Evolutionary conservation across 2,888 invertebrate genomes (phyloP), one percentile per base, ranked within the genome.

Genomic region (Hypselothyrea guttata): DNA sequence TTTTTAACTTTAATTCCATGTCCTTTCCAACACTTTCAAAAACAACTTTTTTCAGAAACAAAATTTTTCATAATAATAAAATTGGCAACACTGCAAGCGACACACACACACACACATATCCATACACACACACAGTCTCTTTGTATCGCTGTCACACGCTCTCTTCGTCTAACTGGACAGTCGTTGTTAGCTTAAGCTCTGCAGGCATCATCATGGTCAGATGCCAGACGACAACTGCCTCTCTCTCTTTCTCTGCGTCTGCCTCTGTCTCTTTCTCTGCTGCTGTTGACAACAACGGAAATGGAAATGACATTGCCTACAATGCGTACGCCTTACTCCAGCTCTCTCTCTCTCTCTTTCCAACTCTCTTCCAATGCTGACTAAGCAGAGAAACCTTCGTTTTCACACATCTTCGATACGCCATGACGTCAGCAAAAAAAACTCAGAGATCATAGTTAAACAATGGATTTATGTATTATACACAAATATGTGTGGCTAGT

Each of bases 221-320:
- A 41, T 31, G 57, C 38, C 38, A 67, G 76, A 68, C 67, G 52
- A 51, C 57, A 64, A 66, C 51, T 62, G 38, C 22, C 13, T 54
- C 41, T 13, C 46, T n/a, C n/a, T n/a, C n/a, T n/a, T 37, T 15
- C 35, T 34, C 22, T 46, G 53, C n/a, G 27, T 15, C 9, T 41
- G 28, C 51, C 44, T 38, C 3, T 31, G 12, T 4, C 45, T 30
- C 18, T 33, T 8, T 41, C 8, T 35, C 42, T 63, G 64, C 60
- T 69, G 57, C 44, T 49, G 18, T 47, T 57, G 72, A 70, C 70
- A 70, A 68, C 68, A 40, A 35, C 67, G 72, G 67, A 66, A 61
- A 61, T 71, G 52, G 31, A 57, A 61, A 61, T 66, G 52, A 18
- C 30, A 40, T 5, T 40, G 47, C 15, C 56, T 53, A 59, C 52